A percentile compares a stretch with the other conserved stretches of the same genome.
phyloP scores from a whole-genome alignment of 2,797 vertebrate genomes.

The Margarornis squamiger region DNA sequence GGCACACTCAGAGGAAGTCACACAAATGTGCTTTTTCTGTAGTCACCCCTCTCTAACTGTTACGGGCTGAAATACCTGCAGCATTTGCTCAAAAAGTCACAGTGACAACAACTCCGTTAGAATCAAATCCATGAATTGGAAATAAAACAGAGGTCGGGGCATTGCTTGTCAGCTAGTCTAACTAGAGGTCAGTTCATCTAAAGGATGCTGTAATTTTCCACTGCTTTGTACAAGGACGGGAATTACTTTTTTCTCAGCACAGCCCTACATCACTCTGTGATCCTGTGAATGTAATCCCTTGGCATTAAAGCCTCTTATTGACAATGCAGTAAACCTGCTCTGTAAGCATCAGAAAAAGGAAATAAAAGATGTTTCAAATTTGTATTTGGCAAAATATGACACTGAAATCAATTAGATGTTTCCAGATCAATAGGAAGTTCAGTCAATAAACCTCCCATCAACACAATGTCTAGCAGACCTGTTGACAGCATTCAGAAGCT shows the following conservation, averaged over 20 bases:
- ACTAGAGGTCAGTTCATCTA: slow-evolving; percentile 23
- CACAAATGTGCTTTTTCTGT: neutral
- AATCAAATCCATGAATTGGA: neutral
- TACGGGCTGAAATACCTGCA: neutral
- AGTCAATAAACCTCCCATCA: neutral
- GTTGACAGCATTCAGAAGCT: neutral
- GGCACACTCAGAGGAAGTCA: neutral
- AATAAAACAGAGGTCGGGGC: neutral
- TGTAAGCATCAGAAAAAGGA: neutral
- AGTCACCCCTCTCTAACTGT: neutral
- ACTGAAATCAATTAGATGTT: slow-evolving; percentile 15
- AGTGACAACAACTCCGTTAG: neutral
- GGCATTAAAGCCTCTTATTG: slow-evolving; percentile 64
- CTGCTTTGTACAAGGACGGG: slow-evolving; percentile 18
- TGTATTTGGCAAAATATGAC: slow-evolving; percentile 33
- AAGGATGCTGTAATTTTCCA: slow-evolving; percentile 67
- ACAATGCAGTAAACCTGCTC: slow-evolving; percentile 49
- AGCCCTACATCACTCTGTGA: slow-evolving; percentile 38
- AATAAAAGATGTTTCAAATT: slow-evolving; percentile 53
- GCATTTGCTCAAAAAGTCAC: neutral
- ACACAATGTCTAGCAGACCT: slow-evolving; percentile 9
- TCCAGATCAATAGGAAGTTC: slow-evolving; percentile 9
- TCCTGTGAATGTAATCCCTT: slow-evolving; percentile 49
- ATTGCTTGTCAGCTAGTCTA: slow-evolving; percentile 24
- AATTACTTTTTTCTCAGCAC: slow-evolving; percentile 50